Evolutionary conservation across 1,140 invertebrate species (phyloP), one percentile per base, ranked within the genome.

Genomic region (Solen grandis): DNA sequence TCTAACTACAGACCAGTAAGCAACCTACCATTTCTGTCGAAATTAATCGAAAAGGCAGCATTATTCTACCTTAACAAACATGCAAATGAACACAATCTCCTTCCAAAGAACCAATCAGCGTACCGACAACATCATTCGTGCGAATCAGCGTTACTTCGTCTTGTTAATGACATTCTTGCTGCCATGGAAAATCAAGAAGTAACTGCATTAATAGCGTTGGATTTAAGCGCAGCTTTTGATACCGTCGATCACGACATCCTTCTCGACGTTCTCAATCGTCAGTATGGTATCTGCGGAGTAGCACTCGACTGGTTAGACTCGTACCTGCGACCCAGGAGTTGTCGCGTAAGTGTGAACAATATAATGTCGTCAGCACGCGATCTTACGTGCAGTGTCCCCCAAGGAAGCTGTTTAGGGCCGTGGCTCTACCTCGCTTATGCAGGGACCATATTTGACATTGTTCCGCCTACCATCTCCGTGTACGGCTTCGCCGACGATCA

Each of bases 161-260:
- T 78, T n/a, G 62, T 83, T 0, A 83, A 57, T 59, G 68, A 73
- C n/a, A 19, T 65, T 13, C 50, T 55, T 5, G 38, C 5, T 19
- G 38, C 25, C 63, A 73, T 60, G 70, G 70, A 73, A n/a, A 59
- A 73, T 16, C 70, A 73, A 41, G 54, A 60, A n/a, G 70, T 73
- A 5, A 73, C 35, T n/a, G 46, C 60, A 2, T 54, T 69, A n/a
- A 38, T 68, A 13, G 65, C 65, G 10, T 31, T 76, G 13, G 73
- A 63, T 19, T 55, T 70, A n/a, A 78, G 76, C 35, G 65, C 52
- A 1, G 76, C 60, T 13, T 77, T 68, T 29, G 75, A 77, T 31
- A 77, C 75, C 1, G 46, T 77, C 0, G 62, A 68, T 27, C 75
- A 77, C 29, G 33, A 57, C 36, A 73, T 73, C 41, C 33, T 73